Percentiles rank a stretch among this genome's conserved stretches.
These are phyloP conservation scores for Podilymbus podiceps DNA, from an alignment of 2,113 vertebrate species.

Conservation along the genomic window DNA sequence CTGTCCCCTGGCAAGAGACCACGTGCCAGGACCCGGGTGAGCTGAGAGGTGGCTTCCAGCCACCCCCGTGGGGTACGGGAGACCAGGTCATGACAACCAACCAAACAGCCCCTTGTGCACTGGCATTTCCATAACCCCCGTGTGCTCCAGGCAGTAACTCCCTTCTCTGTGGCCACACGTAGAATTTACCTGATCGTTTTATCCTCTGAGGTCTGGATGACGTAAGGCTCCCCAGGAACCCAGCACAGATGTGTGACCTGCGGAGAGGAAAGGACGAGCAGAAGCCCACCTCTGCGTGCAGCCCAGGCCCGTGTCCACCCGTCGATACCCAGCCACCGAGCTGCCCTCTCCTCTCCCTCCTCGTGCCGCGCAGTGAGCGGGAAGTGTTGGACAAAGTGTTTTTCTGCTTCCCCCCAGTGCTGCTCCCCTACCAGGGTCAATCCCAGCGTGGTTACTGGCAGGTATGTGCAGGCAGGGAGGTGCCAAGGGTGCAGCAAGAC, in stretches of 20 bases:
- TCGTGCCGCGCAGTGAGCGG: rapidly evolving
- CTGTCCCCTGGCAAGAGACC: not conserved
- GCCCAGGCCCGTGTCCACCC: not conserved
- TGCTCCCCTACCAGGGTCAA: not conserved
- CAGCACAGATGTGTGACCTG: conserved; percentile 96
- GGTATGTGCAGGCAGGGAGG: not conserved
- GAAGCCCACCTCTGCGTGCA: not conserved
- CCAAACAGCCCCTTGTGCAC: not conserved
- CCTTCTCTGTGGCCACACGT: not conserved
- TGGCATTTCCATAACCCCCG: not conserved
- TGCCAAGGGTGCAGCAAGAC: not conserved
- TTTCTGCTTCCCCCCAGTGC: not conserved
- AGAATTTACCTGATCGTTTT: conserved; percentile 86
- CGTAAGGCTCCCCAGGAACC: conserved; percentile 86
- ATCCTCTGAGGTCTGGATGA: conserved; percentile 93
- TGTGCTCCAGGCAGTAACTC: not conserved
- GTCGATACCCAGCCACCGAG: not conserved
- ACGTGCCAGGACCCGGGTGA: not conserved
- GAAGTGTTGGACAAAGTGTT: rapidly evolving
- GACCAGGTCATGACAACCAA: not conserved
- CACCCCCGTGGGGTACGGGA: not conserved
- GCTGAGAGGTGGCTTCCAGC: not conserved
- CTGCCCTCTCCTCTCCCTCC: not conserved
- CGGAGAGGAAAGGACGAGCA: not conserved
- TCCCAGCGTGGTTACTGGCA: not conserved